These are phyloP conservation scores for Carcina quercana DNA, from an alignment of 2,888 invertebrate species.

Conservation along the genomic window DNA sequence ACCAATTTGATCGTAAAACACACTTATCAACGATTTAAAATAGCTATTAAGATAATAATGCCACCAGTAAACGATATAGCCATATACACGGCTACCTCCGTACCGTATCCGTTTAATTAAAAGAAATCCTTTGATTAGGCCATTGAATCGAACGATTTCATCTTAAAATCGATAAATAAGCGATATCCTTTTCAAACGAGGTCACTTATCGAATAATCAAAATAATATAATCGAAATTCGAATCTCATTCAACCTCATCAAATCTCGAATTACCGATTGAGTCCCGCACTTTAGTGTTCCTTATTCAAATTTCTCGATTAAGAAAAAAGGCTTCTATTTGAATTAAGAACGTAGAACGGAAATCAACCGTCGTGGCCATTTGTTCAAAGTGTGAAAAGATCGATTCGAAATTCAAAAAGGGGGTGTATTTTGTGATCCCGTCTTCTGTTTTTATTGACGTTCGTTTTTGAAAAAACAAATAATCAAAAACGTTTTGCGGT, in stretches of 20 bases:
- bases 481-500: constrained; percentile 1
- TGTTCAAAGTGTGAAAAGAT: constrained; percentile 71
- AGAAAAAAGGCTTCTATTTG: constrained; percentile 60
- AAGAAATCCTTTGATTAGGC: constrained; percentile 38
- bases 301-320: constrained; percentile 42
- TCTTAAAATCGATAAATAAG: constrained; percentile 67
- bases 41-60: no score
- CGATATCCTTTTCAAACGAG: constrained; percentile 63
- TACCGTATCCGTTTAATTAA: constrained; percentile 23
- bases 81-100: no score
- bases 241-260: constrained; percentile 48
- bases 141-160: constrained; percentile 51
- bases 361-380: constrained; percentile 67
- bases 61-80: no score
- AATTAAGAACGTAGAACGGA: constrained; percentile 72
- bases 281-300: constrained; percentile 40
- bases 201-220: constrained; percentile 73
- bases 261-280: constrained; percentile 56
- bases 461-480: constrained; percentile 5
- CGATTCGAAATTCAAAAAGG: constrained; percentile 55
- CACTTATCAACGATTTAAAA: no score
- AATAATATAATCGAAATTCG: constrained; percentile 63
- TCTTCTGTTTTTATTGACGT: constrained; percentile 55
- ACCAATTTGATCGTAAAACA: no score
- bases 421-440: constrained; percentile 45